Conservation (phyloP, 2,113 vertebrate species). For the Chinchilla lanigera region DNA sequence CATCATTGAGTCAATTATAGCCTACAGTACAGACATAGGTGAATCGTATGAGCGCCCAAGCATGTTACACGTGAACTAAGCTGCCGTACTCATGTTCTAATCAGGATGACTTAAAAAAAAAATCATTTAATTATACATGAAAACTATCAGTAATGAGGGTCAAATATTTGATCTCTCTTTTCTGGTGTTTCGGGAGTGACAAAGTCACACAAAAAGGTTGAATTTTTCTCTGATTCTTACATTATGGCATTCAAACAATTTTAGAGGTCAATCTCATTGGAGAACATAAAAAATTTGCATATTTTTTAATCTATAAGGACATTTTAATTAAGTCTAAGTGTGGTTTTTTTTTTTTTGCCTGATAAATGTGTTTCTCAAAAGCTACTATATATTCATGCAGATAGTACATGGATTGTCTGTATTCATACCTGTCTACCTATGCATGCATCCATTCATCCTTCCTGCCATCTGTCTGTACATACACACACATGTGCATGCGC, state of each 20-base stretch:
- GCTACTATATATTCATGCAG: neutral
- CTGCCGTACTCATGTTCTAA: neutral
- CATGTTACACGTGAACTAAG: neutral
- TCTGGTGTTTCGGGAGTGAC: conserved; percentile 39
- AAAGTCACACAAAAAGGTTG: conserved; percentile 54
- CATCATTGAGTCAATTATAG: neutral
- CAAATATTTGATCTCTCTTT: conserved; percentile 64
- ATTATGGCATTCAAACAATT: conserved; percentile 59
- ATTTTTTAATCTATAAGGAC: conserved; percentile 36
- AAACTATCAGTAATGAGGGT: conserved; percentile 62
- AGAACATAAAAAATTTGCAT: conserved; percentile 41
- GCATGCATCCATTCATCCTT: neutral
- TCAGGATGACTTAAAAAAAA: neutral
- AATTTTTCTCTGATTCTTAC: conserved; percentile 57
- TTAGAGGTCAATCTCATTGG: conserved; percentile 60
- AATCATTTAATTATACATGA: conserved; percentile 60
- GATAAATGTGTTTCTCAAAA: conserved; percentile 45
- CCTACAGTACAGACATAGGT: neutral
- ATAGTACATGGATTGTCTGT: neutral
- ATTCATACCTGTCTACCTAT: neutral
- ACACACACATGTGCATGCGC: neutral
- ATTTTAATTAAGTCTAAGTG: conserved; percentile 54
- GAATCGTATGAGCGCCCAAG: neutral
- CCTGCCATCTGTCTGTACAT: neutral
- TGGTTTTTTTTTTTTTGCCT: neutral